Evolutionary conservation across 2,113 vertebrate species (phyloP).

Genomic region (Salvelinus namaycush): DNA sequence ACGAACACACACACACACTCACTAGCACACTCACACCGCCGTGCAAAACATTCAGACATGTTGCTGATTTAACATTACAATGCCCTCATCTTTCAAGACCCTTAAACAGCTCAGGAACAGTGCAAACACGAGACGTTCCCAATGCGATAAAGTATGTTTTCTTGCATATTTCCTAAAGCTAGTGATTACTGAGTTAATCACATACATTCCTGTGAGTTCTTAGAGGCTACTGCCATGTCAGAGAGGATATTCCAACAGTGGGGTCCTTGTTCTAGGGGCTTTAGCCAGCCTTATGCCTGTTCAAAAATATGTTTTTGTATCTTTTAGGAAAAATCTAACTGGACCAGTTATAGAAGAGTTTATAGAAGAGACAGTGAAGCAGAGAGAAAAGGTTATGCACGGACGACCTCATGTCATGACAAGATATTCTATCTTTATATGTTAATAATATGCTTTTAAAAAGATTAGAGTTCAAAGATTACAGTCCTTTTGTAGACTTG

Average conservation of each 20-base stretch:
- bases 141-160: constrained; percentile 63
- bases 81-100: constrained; percentile 7
- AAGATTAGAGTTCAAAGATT: background rate
- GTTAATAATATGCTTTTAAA: background rate
- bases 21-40: background rate
- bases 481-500: background rate
- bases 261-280: constrained; percentile 54
- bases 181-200: constrained; percentile 74
- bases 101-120: constrained; percentile 3
- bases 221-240: constrained; percentile 45
- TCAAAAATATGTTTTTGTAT: constrained; percentile 60
- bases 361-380: constrained; percentile 40
- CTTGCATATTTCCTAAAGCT: constrained; percentile 68
- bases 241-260: constrained; percentile 63
- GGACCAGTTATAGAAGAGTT: constrained; percentile 25
- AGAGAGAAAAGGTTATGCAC: constrained; percentile 2
- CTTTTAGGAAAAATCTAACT: constrained; percentile 28
- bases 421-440: background rate
- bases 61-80: constrained; percentile 25
- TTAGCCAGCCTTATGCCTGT: constrained; percentile 38
- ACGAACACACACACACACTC: background rate
- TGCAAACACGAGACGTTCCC: constrained; percentile 50
- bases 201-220: constrained; percentile 70
- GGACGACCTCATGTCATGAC: background rate
- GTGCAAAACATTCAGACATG: constrained; percentile 7